Evolutionary conservation across 1,140 invertebrate species (phyloP), one percentile per base, ranked within the genome.

Genomic region (Scaptomyza graminum): DNA sequence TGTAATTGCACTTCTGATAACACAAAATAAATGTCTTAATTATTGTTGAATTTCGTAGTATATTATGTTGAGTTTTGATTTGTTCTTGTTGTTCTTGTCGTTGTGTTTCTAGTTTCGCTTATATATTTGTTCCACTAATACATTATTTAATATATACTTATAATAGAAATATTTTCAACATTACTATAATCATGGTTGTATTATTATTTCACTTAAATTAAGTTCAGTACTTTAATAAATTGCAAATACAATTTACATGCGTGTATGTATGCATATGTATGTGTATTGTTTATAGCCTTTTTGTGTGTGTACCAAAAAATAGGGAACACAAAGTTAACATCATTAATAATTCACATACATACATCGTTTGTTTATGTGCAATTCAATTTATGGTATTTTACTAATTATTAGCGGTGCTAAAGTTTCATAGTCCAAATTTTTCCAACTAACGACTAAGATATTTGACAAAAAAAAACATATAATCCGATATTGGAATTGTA

Each of bases 1-100:
- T 75, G 70, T 83, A 83, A 85, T 83, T 83, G 80, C 80, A 83
- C 81, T 83, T 83, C 79, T 76, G 79, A 44, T 51, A 60, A 44
- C 25, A 67, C 25, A 60, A 52, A 41, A 67, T 18, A 50, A 59
- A 59, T 41, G 31, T 59, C 44, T 44, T 44, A 34, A 18, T 31
- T 63, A 69, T 75, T 57, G 76, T 66, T 84, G 78, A 46, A 16
- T 52, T 11, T 7, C 55, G 8, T 44, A 37, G 8, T 44, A 37
- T 13, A 25, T 46, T 37, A 37, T 64, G 8, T 46, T 43, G 18
- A 18, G 18, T 18, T 18, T 54, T 44, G 2, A 43, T 11, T 56
- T 28, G 31, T 16, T 56, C 5, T 63, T 52, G 41, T 63, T 52
- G 41, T 41, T 51, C n/a, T 13, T 43, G 6, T 7, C 8, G 5